phyloP scores from a whole-genome alignment of 35 echinoderm and acorn worm genomes.

The Eucidaris tribuloides region DNA sequence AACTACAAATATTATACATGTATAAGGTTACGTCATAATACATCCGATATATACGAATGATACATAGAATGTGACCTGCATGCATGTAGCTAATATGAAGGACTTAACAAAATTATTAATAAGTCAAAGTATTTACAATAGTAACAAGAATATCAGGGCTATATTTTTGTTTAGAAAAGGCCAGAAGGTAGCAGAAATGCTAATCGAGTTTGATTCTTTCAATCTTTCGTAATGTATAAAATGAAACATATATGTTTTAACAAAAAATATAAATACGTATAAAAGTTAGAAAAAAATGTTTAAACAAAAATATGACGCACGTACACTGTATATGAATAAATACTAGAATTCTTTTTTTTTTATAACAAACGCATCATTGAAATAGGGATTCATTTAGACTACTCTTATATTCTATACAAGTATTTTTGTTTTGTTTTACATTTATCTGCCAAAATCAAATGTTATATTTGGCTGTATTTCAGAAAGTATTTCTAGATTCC shows the following conservation, averaged over 20 bases:
- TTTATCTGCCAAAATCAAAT: not conserved
- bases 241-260: not conserved
- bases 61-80: not conserved
- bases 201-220: not conserved
- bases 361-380: too few relatives aligned
- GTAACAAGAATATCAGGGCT: not conserved
- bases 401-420: not conserved
- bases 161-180: not conserved
- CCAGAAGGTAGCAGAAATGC: not conserved
- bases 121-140: not conserved
- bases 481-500: too few relatives aligned
- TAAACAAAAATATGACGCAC: not conserved
- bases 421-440: not conserved
- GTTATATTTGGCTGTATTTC: not conserved
- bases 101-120: not conserved
- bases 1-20: not conserved
- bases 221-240: not conserved
- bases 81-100: not conserved
- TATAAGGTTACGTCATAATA: not conserved
- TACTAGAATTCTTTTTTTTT: too few relatives aligned
- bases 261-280: too few relatives aligned
- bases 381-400: not conserved
- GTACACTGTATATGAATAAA: not conserved
- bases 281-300: too few relatives aligned
- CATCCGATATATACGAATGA: not conserved